Base-by-base conservation (phyloP, 2,113 vertebrate species). In the Thryonomys swinderianus region DNA sequence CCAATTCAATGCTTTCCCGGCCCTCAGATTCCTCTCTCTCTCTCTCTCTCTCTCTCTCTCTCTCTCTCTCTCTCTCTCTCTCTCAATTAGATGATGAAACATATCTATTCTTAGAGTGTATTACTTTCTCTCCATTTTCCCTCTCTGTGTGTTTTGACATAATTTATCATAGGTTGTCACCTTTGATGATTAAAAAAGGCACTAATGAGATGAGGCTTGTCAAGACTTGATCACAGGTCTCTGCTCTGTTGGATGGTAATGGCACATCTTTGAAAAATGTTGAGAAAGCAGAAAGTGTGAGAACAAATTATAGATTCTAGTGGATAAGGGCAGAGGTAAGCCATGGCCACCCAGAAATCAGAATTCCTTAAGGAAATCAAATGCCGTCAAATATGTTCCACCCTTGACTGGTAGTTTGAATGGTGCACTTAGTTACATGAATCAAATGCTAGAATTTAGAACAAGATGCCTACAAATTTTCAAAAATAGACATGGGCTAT, bases 151-250 rank as follows among this genome's bases (percentile, higher is more conserved):
- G 92, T 94, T 98, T 98, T 97, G 97, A 97, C 96, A 87, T 97
- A 95, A 96, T 97, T 97, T 97, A 95, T 98, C 97, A 97, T 94
- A 93, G 96, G 92, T 91, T 98, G 97, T 97, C 95, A 97, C 96
- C 95, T 95, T 96, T 95, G 96, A 96, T 98, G 98, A 98, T 98
- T 98, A 98, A 97, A 98, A 97, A 96, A 94, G 94, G 88, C 97
- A 96, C 97, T 98, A 98, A 98, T 98, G 97, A 98, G 96, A 95
- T 93, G 95, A 92, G 66, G 81, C 96, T 97, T 98, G 97, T 98
- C 98, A 98, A 94, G 92, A 95, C 88, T 97, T 92, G 97, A 97
- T 98, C 96, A 82, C 91, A 79, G 90, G 94, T 95, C 96, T 21
- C 0, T 59, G 11, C 93, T 97, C 96, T 94, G 95, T 96, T 86